Base-by-base conservation (phyloP, 2,113 vertebrate species). In the Nothocercus nigrocapillus region DNA sequence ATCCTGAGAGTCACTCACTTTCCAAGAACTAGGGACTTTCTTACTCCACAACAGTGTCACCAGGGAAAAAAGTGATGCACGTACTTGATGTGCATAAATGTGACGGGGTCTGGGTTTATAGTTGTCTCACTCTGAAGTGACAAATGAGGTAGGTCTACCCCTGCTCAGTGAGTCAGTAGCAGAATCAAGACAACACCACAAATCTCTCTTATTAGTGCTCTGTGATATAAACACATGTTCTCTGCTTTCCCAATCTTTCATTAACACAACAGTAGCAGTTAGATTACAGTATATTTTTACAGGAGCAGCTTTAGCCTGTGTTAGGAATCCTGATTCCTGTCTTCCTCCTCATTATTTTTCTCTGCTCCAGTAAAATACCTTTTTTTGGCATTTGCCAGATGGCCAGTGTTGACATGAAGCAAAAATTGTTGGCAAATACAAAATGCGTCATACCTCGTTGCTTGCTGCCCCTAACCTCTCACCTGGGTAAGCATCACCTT, bases 261-360 rank as follows among this genome's bases (percentile, higher is more conserved):
- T 97, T 95, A 88, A 67, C 79, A 78, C 82, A 90, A 85, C 38
- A 66, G 85, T 95, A 95, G 88, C 88, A 78, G 42, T 95, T 94
- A 95, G 38, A 78, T 85, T 94, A 44, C 40, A 47, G 69, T 42
- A 91, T 72, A 7, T 45, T 83, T 81, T 68, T 83, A 77, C 38
- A 76, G 68, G 28, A 79, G 85, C 81, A 96, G 90, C 94, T 96
- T 95, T 95, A 93, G 64, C 70, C 93, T 79, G 3, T 87, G 84
- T 89, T 69, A 66, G 83, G 66, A 92, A 62, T 87, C 44, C 19
- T 76, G 51, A 56, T 59, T 82, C 14, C 45, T 32, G 20, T 84
- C 1, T 1, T 28, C 74, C 84, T 94, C 80, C 63, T 93, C 77
- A 28, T 68, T 67, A 58, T 44, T 38, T 72, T 79, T 47, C 47